A percentile compares a stretch with the other conserved stretches of the same genome.
These are phyloP conservation scores for Drosophila paulistorum DNA, from an alignment of 1,140 invertebrate species.

Conservation along the genomic window DNA sequence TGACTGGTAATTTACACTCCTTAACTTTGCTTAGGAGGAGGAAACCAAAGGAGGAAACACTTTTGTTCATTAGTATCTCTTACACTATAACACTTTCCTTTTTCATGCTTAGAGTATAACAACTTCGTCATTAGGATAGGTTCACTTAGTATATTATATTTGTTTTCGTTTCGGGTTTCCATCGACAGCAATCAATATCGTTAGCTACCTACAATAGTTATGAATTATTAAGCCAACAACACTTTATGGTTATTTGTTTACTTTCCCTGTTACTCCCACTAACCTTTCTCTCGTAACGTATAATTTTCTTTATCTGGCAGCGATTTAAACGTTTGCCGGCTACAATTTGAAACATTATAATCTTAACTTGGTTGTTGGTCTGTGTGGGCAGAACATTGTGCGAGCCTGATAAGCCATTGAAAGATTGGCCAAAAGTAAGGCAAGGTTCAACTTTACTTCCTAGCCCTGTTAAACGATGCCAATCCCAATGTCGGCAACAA, in stretches of 20 bases:
- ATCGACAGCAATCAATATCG: slow-evolving; percentile 7
- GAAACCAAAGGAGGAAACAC: not conserved
- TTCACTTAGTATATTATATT: slow-evolving; percentile 42
- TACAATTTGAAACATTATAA: slow-evolving; percentile 52
- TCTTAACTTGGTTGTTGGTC: slow-evolving; percentile 32
- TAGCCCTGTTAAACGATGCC: slow-evolving; percentile 14
- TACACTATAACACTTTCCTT: slow-evolving; percentile 10
- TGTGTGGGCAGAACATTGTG: slow-evolving; percentile 14
- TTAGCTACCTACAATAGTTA: not conserved
- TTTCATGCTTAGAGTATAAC: not conserved
- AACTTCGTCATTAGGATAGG: not conserved
- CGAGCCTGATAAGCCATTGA: slow-evolving; percentile 50
- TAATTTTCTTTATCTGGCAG: slow-evolving; percentile 52
- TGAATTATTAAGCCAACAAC: not conserved
- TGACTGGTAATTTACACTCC: not conserved
- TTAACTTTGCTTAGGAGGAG: slow-evolving; percentile 7
- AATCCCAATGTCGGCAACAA: slow-evolving; percentile 24
- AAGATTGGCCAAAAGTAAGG: slow-evolving; percentile 43
- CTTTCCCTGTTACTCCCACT: not conserved
- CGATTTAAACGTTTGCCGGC: slow-evolving; percentile 46
- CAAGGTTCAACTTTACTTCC: slow-evolving; percentile 69
- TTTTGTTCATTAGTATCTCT: too few species aligned
- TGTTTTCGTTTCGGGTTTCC: slow-evolving; percentile 35
- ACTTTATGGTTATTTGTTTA: not conserved
- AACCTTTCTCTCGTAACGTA: slow-evolving; percentile 61